A percentile compares a stretch with the other conserved stretches of the same genome.
phyloP scores from a whole-genome alignment of 2,888 invertebrate genomes.

The Ophraella communa region DNA sequence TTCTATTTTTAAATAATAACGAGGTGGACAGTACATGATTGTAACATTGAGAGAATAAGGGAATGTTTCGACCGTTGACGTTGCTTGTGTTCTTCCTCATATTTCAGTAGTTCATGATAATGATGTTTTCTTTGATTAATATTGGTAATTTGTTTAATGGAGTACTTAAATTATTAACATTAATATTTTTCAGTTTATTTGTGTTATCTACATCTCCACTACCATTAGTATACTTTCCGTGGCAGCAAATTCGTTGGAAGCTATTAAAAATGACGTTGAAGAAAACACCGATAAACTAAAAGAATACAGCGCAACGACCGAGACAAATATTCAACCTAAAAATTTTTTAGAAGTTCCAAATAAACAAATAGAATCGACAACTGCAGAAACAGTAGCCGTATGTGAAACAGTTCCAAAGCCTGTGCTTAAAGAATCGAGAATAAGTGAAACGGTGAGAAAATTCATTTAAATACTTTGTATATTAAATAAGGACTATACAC shows the following conservation, averaged over 20 bases:
- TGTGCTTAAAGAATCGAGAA: neutral
- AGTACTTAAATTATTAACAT: neutral
- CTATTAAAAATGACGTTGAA: neutral
- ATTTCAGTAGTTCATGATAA: too few species aligned
- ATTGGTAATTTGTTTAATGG: neutral
- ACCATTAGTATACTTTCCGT: neutral
- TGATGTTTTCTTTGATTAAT: too few species aligned
- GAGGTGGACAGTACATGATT: too few species aligned
- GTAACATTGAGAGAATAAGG: too few species aligned
- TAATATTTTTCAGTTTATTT: neutral
- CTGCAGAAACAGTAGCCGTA: neutral
- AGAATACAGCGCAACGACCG: neutral
- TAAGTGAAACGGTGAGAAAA: neutral
- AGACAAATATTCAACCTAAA: neutral
- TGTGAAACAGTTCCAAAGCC: neutral
- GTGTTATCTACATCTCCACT: neutral
- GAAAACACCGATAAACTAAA: neutral
- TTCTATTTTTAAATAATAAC: too few species aligned
- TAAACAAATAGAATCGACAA: neutral
- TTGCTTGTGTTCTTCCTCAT: too few species aligned
- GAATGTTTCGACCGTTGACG: too few species aligned
- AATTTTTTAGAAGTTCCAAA: neutral
- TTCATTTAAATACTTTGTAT: too few species aligned
- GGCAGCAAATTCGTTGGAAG: neutral
- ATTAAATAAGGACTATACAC: too few species aligned